phyloP scores from a whole-genome alignment of 2,113 vertebrate genomes.

The Mesoclemmys tuberculata region DNA sequence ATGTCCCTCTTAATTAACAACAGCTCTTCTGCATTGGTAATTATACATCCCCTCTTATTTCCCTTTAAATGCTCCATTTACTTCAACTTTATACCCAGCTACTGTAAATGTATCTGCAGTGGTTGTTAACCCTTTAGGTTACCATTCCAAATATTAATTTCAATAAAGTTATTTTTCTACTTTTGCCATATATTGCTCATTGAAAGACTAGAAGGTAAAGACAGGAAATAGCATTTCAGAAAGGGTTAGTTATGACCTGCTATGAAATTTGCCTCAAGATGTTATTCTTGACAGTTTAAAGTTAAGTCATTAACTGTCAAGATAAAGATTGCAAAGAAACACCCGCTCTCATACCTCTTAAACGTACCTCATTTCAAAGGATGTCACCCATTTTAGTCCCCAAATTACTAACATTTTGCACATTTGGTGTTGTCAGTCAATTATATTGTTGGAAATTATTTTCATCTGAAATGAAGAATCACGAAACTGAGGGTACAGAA shows the following conservation, averaged over 20 bases:
- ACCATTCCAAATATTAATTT: background rate
- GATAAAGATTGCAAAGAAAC: slow-evolving; percentile 34
- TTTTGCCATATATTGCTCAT: background rate
- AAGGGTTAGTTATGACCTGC: slow-evolving; percentile 9
- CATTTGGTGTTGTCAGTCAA: slow-evolving; percentile 43
- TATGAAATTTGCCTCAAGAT: background rate
- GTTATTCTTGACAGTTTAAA: background rate
- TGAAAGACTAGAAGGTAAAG: background rate
- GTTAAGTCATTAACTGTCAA: background rate
- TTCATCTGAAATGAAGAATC: slow-evolving; percentile 65
- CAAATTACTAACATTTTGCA: slow-evolving; percentile 59
- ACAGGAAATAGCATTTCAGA: background rate
- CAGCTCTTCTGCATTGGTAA: background rate
- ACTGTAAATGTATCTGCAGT: slow-evolving; percentile 52
- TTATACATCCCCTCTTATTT: slow-evolving; percentile 58
- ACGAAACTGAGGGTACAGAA: slow-evolving; percentile 49
- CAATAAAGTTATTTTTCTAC: background rate
- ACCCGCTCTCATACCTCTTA: slow-evolving; percentile 42
- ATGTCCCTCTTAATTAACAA: background rate
- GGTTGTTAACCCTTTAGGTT: slow-evolving; percentile 55
- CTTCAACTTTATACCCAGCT: slow-evolving; percentile 59
- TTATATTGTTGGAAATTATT: slow-evolving; percentile 64
- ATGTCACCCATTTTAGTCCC: background rate
- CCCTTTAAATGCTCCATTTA: slow-evolving; percentile 64
- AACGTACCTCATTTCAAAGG: background rate